Conservation (phyloP, 2,797 vertebrate genomes). For the Betta splendens region DNA sequence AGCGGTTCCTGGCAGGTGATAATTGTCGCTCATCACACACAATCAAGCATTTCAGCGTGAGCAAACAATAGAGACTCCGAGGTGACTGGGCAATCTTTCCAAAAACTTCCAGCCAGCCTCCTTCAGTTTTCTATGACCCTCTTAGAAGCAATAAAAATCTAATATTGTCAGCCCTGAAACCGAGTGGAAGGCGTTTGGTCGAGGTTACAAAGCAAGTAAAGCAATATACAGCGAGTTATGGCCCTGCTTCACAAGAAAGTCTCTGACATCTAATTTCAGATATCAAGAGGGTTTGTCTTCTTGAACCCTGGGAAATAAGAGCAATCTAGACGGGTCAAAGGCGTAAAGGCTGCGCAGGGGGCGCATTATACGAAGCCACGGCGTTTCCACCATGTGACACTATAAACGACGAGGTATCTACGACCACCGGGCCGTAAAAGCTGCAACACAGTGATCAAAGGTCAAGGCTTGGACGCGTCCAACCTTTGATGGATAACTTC, state of each 20-base stretch:
- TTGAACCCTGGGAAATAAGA: conserved; percentile 67
- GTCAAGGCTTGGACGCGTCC: conserved; percentile 25
- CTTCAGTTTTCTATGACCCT: conserved; percentile 25
- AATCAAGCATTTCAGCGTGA: not conserved
- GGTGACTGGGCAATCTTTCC: not conserved
- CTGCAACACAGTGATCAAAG: conserved; percentile 17
- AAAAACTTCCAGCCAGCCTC: conserved; percentile 6
- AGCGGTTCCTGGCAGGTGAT: not conserved
- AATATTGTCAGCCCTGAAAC: conserved; percentile 34
- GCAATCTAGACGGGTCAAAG: conserved; percentile 61
- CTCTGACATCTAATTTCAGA: conserved; percentile 60
- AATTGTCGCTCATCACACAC: not conserved
- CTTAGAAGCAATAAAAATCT: conserved; percentile 57
- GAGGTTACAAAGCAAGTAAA: conserved; percentile 49
- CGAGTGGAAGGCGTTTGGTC: conserved; percentile 18
- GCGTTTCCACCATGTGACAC: conserved; percentile 21
- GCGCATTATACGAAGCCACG: conserved; percentile 1
- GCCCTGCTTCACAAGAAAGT: conserved; percentile 47
- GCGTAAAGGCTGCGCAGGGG: conserved; percentile 21
- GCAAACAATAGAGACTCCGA: not conserved
- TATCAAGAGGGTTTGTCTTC: conserved; percentile 48
- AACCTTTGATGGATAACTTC: conserved; percentile 43
- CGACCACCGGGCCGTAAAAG: conserved; percentile 8
- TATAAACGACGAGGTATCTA: conserved; percentile 30
- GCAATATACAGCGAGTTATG: conserved; percentile 61